Evolutionary conservation across 2,888 invertebrate species (phyloP).

Genomic region (Laothoe populi): DNA sequence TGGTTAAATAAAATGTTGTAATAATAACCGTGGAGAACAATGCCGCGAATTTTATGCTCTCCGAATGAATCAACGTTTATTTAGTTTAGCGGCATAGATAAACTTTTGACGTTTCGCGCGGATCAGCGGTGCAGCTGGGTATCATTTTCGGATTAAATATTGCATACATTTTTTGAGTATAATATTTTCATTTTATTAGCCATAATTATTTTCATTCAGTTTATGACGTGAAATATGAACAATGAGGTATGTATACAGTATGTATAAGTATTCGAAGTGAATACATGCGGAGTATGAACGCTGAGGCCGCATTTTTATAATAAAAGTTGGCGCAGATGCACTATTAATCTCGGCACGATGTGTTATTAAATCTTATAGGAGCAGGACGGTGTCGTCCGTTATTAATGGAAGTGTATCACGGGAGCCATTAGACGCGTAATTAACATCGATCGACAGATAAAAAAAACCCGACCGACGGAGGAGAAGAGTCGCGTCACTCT

Average conservation of each 20-base stretch:
- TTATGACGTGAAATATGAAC: slow-evolving; percentile 41
- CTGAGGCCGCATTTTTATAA: slow-evolving; percentile 68
- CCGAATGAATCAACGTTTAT: slow-evolving; percentile 75
- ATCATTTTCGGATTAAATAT: slow-evolving; percentile 71
- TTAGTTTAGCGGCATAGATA: slow-evolving; percentile 71
- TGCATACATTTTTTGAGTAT: slow-evolving; percentile 75
- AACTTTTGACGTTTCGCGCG: slow-evolving; percentile 67
- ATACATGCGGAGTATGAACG: slow-evolving; percentile 27
- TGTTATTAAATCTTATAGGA: slow-evolving; percentile 75
- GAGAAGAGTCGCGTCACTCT: slow-evolving; percentile 71
- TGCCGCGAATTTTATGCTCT: slow-evolving; percentile 65
- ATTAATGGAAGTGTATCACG: slow-evolving; percentile 85
- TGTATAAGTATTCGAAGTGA: neutral
- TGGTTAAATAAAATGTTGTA: slow-evolving; percentile 77
- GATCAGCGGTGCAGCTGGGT: slow-evolving; percentile 70
- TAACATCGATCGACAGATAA: slow-evolving; percentile 76
- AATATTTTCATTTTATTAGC: slow-evolving; percentile 67
- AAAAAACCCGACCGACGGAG: slow-evolving; percentile 60
- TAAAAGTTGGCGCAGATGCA: slow-evolving; percentile 67
- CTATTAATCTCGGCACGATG: slow-evolving; percentile 75
- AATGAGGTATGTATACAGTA: slow-evolving; percentile 32
- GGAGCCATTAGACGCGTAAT: slow-evolving; percentile 83
- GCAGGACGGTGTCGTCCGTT: slow-evolving; percentile 74
- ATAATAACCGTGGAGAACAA: slow-evolving; percentile 80
- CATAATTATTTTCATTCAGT: slow-evolving; percentile 47